A percentile compares a stretch with the other conserved stretches of the same genome.
phyloP scores from a whole-genome alignment of 2,113 vertebrate species.

The Panurus biarmicus region DNA sequence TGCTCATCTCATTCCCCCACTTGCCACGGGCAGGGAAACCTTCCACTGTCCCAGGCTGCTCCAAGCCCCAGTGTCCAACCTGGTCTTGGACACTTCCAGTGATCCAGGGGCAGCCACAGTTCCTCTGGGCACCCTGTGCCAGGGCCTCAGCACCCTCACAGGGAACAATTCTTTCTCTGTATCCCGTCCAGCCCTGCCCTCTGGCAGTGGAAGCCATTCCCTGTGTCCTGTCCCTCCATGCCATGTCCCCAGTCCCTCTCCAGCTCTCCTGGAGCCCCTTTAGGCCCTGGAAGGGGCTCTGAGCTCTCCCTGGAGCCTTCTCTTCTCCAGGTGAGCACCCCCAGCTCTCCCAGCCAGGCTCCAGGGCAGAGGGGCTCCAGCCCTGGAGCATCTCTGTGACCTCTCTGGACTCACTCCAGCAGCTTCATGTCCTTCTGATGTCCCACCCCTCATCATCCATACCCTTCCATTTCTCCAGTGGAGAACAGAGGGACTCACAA shows the following conservation, averaged over 20 bases:
- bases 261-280: background rate
- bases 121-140: background rate
- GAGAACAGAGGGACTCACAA: background rate
- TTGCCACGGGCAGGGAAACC: background rate
- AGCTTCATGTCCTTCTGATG: accelerated
- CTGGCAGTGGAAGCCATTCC: background rate
- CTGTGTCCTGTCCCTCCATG: background rate
- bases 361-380: background rate
- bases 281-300: accelerated
- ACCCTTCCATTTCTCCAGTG: background rate
- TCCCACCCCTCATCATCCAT: background rate
- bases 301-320: background rate
- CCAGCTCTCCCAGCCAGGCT: background rate
- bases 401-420: background rate
- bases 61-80: accelerated
- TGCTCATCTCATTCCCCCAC: background rate
- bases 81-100: background rate
- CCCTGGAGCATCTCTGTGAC: accelerated
- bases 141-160: accelerated
- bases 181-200: background rate
- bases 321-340: background rate
- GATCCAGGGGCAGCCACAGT: background rate
- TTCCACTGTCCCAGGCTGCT: accelerated
- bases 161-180: background rate
- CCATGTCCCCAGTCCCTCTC: background rate